Percentiles rank a stretch among this genome's conserved stretches.
Evolutionary conservation across 2,113 vertebrate genomes (phyloP).

Genomic region (Sceloporus undulatus): DNA sequence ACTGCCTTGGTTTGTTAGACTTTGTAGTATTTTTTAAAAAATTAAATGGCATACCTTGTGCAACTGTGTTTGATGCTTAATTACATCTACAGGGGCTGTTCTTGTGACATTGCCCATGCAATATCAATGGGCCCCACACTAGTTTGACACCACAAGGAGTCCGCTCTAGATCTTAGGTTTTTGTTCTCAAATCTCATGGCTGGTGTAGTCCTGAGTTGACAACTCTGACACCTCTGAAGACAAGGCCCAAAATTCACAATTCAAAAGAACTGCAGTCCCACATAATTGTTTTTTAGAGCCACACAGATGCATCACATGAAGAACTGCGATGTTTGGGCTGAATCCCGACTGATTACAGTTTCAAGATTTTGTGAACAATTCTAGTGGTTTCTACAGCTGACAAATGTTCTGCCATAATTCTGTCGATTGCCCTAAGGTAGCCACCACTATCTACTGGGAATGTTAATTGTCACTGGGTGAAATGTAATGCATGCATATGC

Average conservation of each 20-base stretch:
- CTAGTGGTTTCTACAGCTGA: neutral
- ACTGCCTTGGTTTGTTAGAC: too few species aligned
- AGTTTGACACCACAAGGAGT: too few species aligned
- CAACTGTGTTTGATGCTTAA: too few species aligned
- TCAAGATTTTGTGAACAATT: neutral
- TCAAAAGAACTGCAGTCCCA: neutral
- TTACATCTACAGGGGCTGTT: too few species aligned
- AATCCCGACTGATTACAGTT: neutral
- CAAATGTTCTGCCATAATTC: neutral
- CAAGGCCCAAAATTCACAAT: neutral
- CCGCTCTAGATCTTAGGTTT: too few species aligned
- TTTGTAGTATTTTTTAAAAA: too few species aligned
- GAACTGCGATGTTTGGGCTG: neutral
- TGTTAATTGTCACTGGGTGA: neutral
- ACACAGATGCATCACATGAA: neutral
- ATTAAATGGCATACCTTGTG: too few species aligned
- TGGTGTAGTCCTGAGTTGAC: neutral
- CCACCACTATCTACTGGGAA: neutral
- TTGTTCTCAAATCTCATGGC: neutral
- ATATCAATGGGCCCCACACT: too few species aligned
- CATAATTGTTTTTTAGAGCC: neutral
- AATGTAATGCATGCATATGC: neutral
- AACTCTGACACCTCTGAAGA: neutral
- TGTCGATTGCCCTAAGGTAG: neutral
- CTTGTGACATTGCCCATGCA: too few species aligned